A percentile compares a stretch with the other conserved stretches of the same genome.
Evolutionary conservation across 2,888 invertebrate genomes (phyloP).

Genomic region (Elaeidobius kamerunicus): DNA sequence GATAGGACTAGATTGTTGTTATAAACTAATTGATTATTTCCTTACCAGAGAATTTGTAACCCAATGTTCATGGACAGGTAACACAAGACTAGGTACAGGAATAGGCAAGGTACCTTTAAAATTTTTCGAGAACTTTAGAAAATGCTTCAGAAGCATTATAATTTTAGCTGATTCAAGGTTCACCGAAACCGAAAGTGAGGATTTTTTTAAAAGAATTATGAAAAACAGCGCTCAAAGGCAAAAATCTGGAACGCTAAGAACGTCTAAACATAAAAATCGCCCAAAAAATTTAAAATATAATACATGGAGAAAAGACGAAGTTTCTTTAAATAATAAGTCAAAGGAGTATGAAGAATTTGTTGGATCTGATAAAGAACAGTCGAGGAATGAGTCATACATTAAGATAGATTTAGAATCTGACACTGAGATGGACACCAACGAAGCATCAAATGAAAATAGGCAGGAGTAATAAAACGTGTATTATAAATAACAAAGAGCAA

Average conservation of each 20-base stretch:
- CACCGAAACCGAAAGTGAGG: slow-evolving; percentile 20
- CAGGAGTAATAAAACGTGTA: too few relatives aligned
- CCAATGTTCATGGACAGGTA: slow-evolving; percentile 26
- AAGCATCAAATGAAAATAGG: not conserved
- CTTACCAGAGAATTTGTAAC: slow-evolving; percentile 21
- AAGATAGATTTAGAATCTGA: slow-evolving; percentile 12
- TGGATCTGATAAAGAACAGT: not conserved
- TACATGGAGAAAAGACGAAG: not conserved
- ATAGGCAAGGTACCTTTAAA: slow-evolving; percentile 21
- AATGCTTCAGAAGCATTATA: slow-evolving; percentile 23
- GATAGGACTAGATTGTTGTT: slow-evolving; percentile 20
- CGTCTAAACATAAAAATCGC: slow-evolving; percentile 21
- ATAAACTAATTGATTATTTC: slow-evolving; percentile 28
- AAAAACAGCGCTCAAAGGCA: slow-evolving; percentile 21
- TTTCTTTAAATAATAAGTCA: not conserved
- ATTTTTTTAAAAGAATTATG: slow-evolving; percentile 26
- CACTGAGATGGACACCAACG: not conserved
- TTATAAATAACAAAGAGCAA: too few relatives aligned
- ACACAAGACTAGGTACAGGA: slow-evolving; percentile 12
- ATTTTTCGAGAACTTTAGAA: slow-evolving; percentile 23
- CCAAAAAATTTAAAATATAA: slow-evolving; percentile 27
- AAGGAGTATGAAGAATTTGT: slow-evolving; percentile 1
- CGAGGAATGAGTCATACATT: slow-evolving; percentile 2
- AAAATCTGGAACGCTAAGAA: not conserved
- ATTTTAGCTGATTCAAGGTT: slow-evolving; percentile 20